These are phyloP conservation scores for Tauraco hartlaubi DNA, from an alignment of 2,797 vertebrate species.

Conservation along the genomic window DNA sequence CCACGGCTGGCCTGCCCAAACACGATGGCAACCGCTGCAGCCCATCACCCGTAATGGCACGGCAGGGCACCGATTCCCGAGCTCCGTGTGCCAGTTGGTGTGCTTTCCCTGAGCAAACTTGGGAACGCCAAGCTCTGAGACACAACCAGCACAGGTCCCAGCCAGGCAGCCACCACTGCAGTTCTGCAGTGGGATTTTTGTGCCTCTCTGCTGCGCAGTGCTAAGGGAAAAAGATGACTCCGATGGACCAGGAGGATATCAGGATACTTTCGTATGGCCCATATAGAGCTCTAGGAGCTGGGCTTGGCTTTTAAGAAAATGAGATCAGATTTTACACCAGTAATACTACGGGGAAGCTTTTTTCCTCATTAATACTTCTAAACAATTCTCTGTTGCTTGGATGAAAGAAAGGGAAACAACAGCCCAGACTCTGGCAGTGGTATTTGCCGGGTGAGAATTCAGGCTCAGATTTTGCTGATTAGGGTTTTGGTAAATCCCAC, in stretches of 20 bases:
- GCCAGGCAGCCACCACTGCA: background rate
- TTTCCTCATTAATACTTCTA: background rate
- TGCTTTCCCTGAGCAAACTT: background rate
- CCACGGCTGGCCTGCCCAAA: background rate
- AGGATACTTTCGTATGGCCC: background rate
- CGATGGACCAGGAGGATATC: background rate
- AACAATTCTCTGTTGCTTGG: background rate
- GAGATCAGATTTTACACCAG: background rate
- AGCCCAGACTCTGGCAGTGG: background rate
- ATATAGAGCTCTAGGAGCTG: background rate
- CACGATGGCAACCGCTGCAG: background rate
- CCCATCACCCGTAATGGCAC: fast-evolving
- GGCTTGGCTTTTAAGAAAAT: background rate
- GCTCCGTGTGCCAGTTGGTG: fast-evolving
- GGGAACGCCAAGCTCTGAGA: background rate
- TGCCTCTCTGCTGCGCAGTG: background rate
- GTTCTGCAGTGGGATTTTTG: background rate
- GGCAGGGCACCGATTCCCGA: background rate
- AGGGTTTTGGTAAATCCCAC: background rate
- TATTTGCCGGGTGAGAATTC: background rate
- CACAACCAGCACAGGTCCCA: fast-evolving
- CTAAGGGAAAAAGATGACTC: background rate
- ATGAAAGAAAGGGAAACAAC: background rate
- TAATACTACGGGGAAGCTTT: background rate
- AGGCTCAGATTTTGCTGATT: background rate